Evolutionary conservation across 2,797 vertebrate species (phyloP), one percentile per base, ranked within the genome.

Genomic region (Harpagifer antarcticus): DNA sequence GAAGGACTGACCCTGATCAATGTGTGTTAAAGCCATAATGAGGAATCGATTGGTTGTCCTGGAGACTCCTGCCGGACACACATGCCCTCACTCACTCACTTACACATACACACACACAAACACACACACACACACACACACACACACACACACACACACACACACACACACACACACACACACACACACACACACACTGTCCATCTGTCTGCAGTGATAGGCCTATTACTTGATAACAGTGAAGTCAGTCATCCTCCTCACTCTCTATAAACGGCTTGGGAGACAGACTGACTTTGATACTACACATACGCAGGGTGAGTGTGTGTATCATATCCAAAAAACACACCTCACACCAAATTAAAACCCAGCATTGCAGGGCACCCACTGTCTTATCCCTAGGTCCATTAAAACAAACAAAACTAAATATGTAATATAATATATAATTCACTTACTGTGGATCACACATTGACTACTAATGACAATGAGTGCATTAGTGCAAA

Each of bases 21-120:
- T 94, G 90, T 79, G 72, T 88, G 87, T 93, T 95, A 86, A 89
- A 84, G 68, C 86, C 81, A 80, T 92, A 91, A 92, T 91, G 90
- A 91, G 80, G 80, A 89, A 92, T 93, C 85, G 89, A 93, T 92
- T 84, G 85, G 86, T 89, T 87, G 82, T 87, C 81, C 68, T 70
- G 83, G 79, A 87, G 78, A 86, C 81, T 76, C 65, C 61, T 59
- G 61, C 66, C 9, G 53, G 60, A 79, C 76, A 48, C 33, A 69
- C 64, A 33, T 50, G 37, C 20, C 17, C 27, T 16, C 57, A 14
- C 59, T 54, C 58, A 16, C 40, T n/a, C 44, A 20, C n/a, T n/a
- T n/a, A n/a, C 43, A 27, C 31, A 52, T 37, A 61, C 40, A 62
- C 37, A 57, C 31, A 33, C 37, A 63, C 67, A 42, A 53, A 52